These are phyloP conservation scores for Drosophila asahinai DNA, from an alignment of 1,140 invertebrate genomes.

Conservation along the genomic window DNA sequence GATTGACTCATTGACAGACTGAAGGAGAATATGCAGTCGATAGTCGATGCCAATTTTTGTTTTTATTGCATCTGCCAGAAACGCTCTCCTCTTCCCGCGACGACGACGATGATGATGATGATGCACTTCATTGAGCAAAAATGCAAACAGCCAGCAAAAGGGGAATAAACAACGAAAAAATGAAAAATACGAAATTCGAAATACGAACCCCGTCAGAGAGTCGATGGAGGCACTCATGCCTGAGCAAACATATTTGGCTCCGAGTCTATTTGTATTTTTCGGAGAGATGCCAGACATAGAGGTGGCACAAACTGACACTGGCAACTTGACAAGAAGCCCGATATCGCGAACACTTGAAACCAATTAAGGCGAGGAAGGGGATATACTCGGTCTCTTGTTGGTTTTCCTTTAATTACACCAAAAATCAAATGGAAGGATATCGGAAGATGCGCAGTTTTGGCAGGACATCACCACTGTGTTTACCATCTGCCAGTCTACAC, in stretches of 20 bases:
- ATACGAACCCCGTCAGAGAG: conserved; percentile 14
- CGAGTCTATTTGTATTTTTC: conserved; percentile 38
- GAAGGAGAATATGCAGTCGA: conserved; percentile 37
- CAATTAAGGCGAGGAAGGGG: conserved; percentile 19
- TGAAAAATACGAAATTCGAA: conserved; percentile 9
- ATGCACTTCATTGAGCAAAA: conserved; percentile 76
- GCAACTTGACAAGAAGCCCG: conserved; percentile 8
- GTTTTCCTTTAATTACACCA: conserved; percentile 8
- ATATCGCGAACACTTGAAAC: conserved; percentile 30
- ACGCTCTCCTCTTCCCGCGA: neutral
- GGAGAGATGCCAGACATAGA: conserved; percentile 24
- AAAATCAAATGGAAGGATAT: neutral
- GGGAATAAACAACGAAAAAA: conserved; percentile 42
- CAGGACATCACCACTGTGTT: conserved; percentile 40
- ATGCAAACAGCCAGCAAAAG: conserved; percentile 34
- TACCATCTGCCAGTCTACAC: conserved; percentile 15
- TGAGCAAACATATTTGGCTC: conserved; percentile 40
- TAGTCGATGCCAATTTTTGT: conserved; percentile 43
- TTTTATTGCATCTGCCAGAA: conserved; percentile 35
- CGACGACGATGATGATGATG: conserved; percentile 36
- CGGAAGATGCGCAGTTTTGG: conserved; percentile 10
- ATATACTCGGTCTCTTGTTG: neutral
- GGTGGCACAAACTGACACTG: conserved; percentile 13
- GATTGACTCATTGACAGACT: conserved; percentile 51
- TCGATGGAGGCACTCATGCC: conserved; percentile 38